A percentile compares a stretch with the other conserved stretches of the same genome.
phyloP scores from a whole-genome alignment of 2,888 invertebrate genomes.

The Phortica okadai region DNA sequence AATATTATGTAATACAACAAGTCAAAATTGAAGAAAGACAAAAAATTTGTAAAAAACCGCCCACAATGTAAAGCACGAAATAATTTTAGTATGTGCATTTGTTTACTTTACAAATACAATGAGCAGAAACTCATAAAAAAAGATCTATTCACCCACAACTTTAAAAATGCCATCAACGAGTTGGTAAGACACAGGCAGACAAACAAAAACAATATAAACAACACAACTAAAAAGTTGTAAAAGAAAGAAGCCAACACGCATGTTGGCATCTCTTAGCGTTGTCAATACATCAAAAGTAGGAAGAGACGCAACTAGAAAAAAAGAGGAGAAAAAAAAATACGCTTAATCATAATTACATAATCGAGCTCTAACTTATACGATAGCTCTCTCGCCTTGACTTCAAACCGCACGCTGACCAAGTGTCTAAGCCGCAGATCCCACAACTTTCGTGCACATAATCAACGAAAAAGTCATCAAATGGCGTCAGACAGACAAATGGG shows the following conservation, averaged over 20 bases:
- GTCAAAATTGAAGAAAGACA: background rate
- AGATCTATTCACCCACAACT: background rate
- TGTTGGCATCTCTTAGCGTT: background rate
- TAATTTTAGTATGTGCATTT: constrained; percentile 17
- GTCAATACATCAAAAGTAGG: background rate
- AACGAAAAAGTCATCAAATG: background rate
- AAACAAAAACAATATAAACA: no score
- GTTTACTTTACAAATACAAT: constrained; percentile 9
- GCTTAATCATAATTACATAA: constrained; percentile 26
- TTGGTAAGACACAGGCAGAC: no score
- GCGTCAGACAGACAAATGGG: constrained; percentile 10
- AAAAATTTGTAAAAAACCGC: background rate
- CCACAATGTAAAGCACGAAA: background rate
- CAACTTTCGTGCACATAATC: constrained; percentile 15
- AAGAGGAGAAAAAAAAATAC: constrained; percentile 12
- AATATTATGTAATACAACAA: background rate
- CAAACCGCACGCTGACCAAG: background rate
- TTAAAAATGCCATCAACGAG: background rate
- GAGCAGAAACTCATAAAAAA: background rate
- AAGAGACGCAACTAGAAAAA: background rate
- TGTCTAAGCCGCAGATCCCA: constrained; percentile 1
- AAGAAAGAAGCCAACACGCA: background rate
- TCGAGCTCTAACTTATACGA: background rate
- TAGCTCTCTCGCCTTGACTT: background rate
- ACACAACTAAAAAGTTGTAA: no score